Base-by-base conservation (phyloP, 2,888 invertebrate genomes). In the Teleiodes luculella region DNA sequence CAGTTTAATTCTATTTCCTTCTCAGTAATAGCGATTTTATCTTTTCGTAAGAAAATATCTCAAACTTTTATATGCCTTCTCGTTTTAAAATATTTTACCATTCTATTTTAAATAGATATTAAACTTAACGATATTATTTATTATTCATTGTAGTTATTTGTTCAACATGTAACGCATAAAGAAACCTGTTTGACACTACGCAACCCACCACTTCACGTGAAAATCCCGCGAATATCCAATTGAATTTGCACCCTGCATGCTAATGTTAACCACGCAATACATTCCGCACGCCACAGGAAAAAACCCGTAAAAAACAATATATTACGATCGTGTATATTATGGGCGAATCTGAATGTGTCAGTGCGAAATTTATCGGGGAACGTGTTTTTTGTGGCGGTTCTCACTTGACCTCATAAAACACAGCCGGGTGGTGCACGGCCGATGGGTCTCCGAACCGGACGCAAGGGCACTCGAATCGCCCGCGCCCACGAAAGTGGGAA, bases 371-470 rank as follows among this genome's bases (percentile, higher is more conserved):
- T 88, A 88, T 87, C 75, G 82, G 71, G 74, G 79, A 80, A 79
- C 78, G 83, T 81, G 80, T 86, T 89, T 88, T 88, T 87, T 87
- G 86, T 81, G 81, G 80, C 78, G 81, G 81, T 76, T 78, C 77
- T 79, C 81, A 74, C 88, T 88, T 89, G 88, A 88, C 88, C 88
- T 86, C 88, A 83, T 89, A 88, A 88, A 88, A 87, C 77, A 86
- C 87, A 87, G 81, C 77, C 72, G 73, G 72, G 66, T 70, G 78
- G 74, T 50, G 66, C 70, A 77, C 74, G 78, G 80, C 74, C 57
- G 66, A 60, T 66, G 70, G 69, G 69, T 59, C 60, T 77, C 75
- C 74, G 75, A 84, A 82, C 79, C 83, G 78, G 78, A 76, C 67
- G 72, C 67, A 70, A 75, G 83, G 76, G 79, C 78, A 65, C 86